Evolutionary conservation across 2,888 invertebrate species (phyloP), one percentile per base, ranked within the genome.

Genomic region (Eristalis arbustorum): DNA sequence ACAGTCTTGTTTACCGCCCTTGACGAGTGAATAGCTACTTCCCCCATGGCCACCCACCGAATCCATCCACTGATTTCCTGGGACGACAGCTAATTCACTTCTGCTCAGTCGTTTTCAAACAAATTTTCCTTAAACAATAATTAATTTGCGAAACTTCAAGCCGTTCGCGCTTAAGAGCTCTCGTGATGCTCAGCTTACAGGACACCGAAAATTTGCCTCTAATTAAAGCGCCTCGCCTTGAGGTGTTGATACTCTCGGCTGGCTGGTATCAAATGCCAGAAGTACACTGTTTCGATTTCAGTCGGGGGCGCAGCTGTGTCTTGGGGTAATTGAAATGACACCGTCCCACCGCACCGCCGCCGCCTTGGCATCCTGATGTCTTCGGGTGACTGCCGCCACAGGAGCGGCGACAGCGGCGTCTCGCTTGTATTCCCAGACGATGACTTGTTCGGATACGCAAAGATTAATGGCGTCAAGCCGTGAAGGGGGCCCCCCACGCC

Each of bases 81-180:
- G 8, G 49, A 18, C 8, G 49, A 8, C 18, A 8, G 49, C 49
- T 49, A 49, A 49, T 49, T 49, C 18, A 18, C 18, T 49, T 49
- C 25, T 25, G 59, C 18, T 49, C 25, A 71, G 61, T 61, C 71
- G 28, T 71, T 61, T 61, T 25, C 71, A 71, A 71, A 71, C 71
- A 61, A 40, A 71, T 25, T 71, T n/a, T 71, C 57, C 61, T 71
- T 61, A 71, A 62, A 61, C 61, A 25, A 42, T 61, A 71, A 71
- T 61, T 71, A 71, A 71, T 69, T 69, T 69, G 69, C 23, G 34
- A 68, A 61, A 37, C 18, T 61, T 71, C 57, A 23, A 57, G 23
- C 57, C 22, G 23, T 23, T 56, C 56, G 1, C 18, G 56, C 37
- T 37, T 37, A 37, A 37, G 37, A 37, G 37, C 37, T 37, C 13